Base-by-base conservation (phyloP, 2,888 invertebrate genomes). In the Drosophila eohydei region DNA sequence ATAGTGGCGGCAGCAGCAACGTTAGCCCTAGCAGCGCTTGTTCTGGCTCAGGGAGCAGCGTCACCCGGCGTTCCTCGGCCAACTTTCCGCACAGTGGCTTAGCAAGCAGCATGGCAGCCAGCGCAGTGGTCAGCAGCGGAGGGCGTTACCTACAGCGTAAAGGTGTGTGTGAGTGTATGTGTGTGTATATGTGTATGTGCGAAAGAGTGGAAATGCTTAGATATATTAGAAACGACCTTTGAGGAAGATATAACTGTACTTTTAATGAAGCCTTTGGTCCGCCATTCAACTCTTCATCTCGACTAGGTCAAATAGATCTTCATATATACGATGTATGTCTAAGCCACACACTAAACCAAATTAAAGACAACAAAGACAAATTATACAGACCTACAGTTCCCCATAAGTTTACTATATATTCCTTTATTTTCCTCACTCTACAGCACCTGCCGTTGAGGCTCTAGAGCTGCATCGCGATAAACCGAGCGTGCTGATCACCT, bases 401-500 rank as follows among this genome's bases (percentile, higher is more conserved):
- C 2, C 12, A 12, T 6, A 2, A 4, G 12, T 6, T 9, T 26
- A n/a, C 36, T 51, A 12, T 3, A 12, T 3, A 16, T 40, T 63
- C 48, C 46, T 38, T 21, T 6, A 0, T 57, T 46, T n/a, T 4
- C 14, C 16, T 52, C 14, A 2, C 16, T n/a, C n/a, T 16, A 38
- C 68, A 91, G 91, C 90, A 16, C 83, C 90, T 52, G 79, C 81
- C 54, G 90, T 90, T 61, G 92, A 92, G 74, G 90, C 91, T 21
- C 89, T 92, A 61, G 92, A 93, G 61, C 72, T 89, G 71, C 92
- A 95, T 78, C 95, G 95, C 85, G 97, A 97, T 92, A 96, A 98
- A 91, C 98, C 98, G 51, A 97, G 97, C 93, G 97, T 98, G 75
- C 94, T 98, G 91, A 97, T 98, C 90, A 98, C 98, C 84, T 98